Evolutionary conservation across 2,797 vertebrate genomes (phyloP).

Genomic region (Vireo griseus): DNA sequence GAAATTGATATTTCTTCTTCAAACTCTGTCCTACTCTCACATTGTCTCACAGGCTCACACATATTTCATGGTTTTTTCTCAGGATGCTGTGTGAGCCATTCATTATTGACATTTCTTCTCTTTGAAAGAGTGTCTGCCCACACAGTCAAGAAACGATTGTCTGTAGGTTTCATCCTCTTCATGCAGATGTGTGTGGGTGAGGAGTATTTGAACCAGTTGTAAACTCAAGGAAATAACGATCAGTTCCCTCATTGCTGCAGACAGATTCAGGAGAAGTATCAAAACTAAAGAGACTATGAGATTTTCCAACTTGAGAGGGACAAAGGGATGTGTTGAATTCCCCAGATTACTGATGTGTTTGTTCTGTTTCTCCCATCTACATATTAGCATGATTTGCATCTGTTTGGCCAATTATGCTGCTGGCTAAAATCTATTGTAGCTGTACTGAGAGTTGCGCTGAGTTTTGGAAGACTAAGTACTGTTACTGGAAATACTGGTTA

Average conservation of each 20-base stretch:
- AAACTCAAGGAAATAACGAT: background rate
- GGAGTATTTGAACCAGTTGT: background rate
- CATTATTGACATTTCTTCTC: background rate
- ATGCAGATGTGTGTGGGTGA: background rate
- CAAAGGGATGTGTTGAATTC: background rate
- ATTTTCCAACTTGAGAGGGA: background rate
- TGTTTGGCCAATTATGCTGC: background rate
- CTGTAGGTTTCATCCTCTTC: background rate
- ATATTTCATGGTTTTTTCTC: background rate
- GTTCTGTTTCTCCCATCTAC: background rate
- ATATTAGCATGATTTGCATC: background rate
- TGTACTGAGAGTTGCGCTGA: background rate
- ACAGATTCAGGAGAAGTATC: background rate
- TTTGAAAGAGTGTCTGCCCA: background rate
- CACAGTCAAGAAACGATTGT: background rate
- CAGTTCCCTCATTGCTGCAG: background rate
- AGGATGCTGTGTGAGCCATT: background rate
- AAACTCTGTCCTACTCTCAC: background rate
- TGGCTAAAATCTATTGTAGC: background rate
- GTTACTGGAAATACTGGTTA: background rate
- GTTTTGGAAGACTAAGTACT: background rate
- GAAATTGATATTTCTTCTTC: background rate
- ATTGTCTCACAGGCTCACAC: background rate
- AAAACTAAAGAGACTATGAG: background rate
- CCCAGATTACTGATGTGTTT: background rate